Conservation (phyloP, 1,140 invertebrate genomes). For the Nasonia vitripennis region DNA sequence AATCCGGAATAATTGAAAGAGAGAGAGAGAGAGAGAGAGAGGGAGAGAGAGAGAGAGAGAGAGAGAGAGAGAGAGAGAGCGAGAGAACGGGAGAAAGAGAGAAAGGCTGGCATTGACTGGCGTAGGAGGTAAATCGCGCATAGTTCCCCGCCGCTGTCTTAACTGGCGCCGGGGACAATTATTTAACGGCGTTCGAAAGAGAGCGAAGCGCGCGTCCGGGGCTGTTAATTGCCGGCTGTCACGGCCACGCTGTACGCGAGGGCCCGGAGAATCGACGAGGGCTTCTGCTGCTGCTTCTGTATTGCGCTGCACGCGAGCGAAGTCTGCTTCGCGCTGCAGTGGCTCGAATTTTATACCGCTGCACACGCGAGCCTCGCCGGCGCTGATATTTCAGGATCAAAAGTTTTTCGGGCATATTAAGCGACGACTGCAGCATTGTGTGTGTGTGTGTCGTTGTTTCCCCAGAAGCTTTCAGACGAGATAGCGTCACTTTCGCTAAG, state of each 20-base stretch:
- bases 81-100: neutral
- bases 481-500: neutral
- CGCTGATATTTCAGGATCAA: slow-evolving; percentile 14
- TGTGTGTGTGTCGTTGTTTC: neutral
- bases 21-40: slow-evolving; percentile 41
- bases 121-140: slow-evolving; percentile 52
- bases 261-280: slow-evolving; percentile 55
- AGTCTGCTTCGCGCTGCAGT: slow-evolving; percentile 13
- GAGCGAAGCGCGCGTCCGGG: slow-evolving; percentile 67
- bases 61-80: slow-evolving; percentile 39
- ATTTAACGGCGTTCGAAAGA: slow-evolving; percentile 66
- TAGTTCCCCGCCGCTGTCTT: slow-evolving; percentile 66
- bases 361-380: neutral
- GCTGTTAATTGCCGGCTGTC: slow-evolving; percentile 74
- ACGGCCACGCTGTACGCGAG: slow-evolving; percentile 66
- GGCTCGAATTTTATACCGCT: neutral
- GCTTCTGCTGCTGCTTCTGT: neutral
- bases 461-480: neutral
- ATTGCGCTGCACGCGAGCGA: slow-evolving; percentile 59
- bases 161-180: slow-evolving; percentile 71
- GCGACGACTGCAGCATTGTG: neutral
- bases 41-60: slow-evolving; percentile 31
- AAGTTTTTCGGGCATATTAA: too few relatives aligned
- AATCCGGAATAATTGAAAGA: slow-evolving; percentile 52
- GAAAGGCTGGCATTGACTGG: slow-evolving; percentile 54